These are phyloP conservation scores for Watsonalla binaria DNA, from an alignment of 2,888 invertebrate species.

Conservation along the genomic window DNA sequence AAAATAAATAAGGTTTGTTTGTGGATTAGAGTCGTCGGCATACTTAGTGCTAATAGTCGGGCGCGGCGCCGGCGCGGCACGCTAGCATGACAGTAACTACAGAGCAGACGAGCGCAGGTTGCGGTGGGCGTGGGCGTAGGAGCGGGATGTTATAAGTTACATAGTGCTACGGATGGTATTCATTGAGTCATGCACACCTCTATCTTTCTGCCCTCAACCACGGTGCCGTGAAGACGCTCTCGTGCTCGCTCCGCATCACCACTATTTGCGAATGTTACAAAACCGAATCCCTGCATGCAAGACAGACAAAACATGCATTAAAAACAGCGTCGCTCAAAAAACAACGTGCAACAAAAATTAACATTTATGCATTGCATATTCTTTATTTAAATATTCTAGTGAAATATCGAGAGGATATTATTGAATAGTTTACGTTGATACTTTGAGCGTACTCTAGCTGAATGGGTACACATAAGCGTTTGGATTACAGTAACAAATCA, in stretches of 20 bases:
- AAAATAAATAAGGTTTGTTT: slow-evolving; percentile 79
- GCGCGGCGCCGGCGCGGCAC: slow-evolving; percentile 37
- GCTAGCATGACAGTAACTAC: slow-evolving; percentile 77
- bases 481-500: slow-evolving; percentile 68
- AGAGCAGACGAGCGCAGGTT: slow-evolving; percentile 78
- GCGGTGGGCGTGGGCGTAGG: slow-evolving; percentile 76
- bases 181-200: slow-evolving; percentile 98
- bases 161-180: slow-evolving; percentile 80
- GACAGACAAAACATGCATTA: slow-evolving; percentile 97
- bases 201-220: slow-evolving; percentile 99
- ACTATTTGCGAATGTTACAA: slow-evolving; percentile 99
- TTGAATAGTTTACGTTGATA: slow-evolving; percentile 73
- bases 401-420: slow-evolving; percentile 71
- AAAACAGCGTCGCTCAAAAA: slow-evolving; percentile 89
- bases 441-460: slow-evolving; percentile 78
- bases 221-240: slow-evolving; percentile 99
- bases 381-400: slow-evolving; percentile 72
- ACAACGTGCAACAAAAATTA: slow-evolving; percentile 87
- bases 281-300: slow-evolving; percentile 99
- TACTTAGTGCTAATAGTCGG: slow-evolving; percentile 68
- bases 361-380: slow-evolving; percentile 81
- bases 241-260: slow-evolving; percentile 99
- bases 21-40: slow-evolving; percentile 63
- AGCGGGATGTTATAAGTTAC: slow-evolving; percentile 83
- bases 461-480: slow-evolving; percentile 78